Conservation (phyloP, 2,113 vertebrate genomes). For the Petromus typicus region DNA sequence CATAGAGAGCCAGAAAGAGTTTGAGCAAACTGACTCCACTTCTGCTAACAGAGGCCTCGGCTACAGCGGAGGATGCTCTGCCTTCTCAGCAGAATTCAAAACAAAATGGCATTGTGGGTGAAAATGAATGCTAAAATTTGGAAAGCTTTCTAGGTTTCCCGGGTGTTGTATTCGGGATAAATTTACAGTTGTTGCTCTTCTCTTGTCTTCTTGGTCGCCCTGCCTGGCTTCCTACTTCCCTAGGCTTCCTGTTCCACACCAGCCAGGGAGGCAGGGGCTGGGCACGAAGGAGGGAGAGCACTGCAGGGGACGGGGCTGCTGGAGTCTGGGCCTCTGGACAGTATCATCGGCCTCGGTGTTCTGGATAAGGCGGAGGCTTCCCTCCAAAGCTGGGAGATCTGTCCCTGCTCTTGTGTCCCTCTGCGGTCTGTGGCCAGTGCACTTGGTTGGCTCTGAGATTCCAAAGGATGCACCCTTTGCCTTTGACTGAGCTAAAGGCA, state of each 20-base stretch:
- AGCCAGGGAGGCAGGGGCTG: not conserved
- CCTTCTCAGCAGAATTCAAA: not conserved
- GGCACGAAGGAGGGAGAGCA: not conserved
- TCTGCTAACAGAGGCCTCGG: not conserved
- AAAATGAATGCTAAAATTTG: not conserved
- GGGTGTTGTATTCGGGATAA: not conserved
- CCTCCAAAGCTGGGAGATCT: not conserved
- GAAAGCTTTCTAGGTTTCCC: not conserved
- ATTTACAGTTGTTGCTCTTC: not conserved
- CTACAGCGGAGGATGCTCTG: not conserved
- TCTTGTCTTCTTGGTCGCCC: not conserved
- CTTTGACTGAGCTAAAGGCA: not conserved
- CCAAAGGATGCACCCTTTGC: not conserved
- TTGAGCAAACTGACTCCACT: not conserved
- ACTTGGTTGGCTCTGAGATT: not conserved
- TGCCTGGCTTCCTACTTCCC: not conserved
- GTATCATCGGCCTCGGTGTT: not conserved
- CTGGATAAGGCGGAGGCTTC: not conserved
- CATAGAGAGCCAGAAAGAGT: conserved; percentile 1
- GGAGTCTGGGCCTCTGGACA: not conserved
- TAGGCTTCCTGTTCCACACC: not conserved
- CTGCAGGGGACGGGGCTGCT: not conserved
- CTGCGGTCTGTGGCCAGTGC: fast-evolving
- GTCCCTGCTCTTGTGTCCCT: not conserved
- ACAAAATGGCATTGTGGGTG: not conserved